Evolutionary conservation across 2,888 invertebrate genomes (phyloP).

Genomic region (Eupithecia exiguata): DNA sequence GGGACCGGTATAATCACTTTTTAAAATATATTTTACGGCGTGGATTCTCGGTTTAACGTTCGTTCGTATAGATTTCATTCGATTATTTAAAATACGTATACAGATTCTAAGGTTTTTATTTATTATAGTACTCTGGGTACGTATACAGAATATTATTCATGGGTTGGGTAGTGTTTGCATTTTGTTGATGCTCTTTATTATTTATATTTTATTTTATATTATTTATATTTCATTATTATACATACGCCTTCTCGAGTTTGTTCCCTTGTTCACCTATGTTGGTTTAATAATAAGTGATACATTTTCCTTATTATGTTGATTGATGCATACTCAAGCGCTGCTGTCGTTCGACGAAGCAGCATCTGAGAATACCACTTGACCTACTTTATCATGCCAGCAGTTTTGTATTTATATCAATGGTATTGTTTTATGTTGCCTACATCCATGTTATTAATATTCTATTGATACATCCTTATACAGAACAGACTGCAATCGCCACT

Average conservation of each 20-base stretch:
- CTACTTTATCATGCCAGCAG: conserved; percentile 23
- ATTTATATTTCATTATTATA: too few relatives aligned
- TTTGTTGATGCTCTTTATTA: not conserved
- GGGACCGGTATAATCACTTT: conserved; percentile 21
- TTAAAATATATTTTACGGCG: conserved; percentile 12
- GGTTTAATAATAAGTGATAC: not conserved
- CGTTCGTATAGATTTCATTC: not conserved
- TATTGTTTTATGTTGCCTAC: conserved; percentile 8
- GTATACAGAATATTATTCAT: too few relatives aligned
- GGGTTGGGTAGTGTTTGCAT: not conserved
- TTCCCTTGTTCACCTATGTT: not conserved
- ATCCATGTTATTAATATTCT: not conserved
- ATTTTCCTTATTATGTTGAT: conserved; percentile 12
- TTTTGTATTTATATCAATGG: conserved; percentile 16
- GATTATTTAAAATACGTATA: not conserved
- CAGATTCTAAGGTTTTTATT: too few relatives aligned
- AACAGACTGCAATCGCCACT: not conserved
- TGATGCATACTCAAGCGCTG: conserved; percentile 21
- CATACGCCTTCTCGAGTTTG: not conserved
- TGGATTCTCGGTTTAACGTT: conserved; percentile 1
- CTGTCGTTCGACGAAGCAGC: conserved; percentile 15
- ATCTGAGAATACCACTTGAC: conserved; percentile 24
- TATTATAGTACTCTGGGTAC: too few relatives aligned
- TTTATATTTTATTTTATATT: too few relatives aligned
- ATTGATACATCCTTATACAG: not conserved